Evolutionary conservation across 2,797 vertebrate genomes (phyloP), one percentile per base, ranked within the genome.

Genomic region (Manis pentadactyla): DNA sequence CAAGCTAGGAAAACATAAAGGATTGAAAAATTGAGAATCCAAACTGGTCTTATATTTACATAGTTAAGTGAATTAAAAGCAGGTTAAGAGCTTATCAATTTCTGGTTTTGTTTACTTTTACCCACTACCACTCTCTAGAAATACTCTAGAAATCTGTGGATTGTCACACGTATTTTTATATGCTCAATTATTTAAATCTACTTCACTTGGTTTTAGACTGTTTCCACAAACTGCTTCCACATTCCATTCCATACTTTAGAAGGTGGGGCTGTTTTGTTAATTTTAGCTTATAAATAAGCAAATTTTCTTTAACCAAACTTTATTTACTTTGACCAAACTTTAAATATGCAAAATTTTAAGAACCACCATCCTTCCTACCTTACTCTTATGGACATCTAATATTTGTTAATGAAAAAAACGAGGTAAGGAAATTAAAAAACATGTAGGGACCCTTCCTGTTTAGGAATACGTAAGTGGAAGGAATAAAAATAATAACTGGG

Each of bases 241-340:
- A n/a, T 95, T 59, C 31, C 90, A 85, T 88, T 94, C 82, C 93
- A 79, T 13, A 23, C 53, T 25, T 11, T 23, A 42, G 61, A 93
- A 93, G 88, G 88, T 63, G 69, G 64, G 64, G 81, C 73, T 51
- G 4, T 91, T 34, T 46, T 84, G 57, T 86, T 88, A 57, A 73
- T 90, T 95, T 92, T 92, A 59, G 63, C 37, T 74, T 83, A 84
- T 3, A 84, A 86, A 93, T 71, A 88, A 88, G 94, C 46, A 78
- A 79, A 87, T 42, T 49, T 90, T 46, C 75, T 46, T 81, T 82
- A 55, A 90, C n/a, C 57, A n/a, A n/a, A 59, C 11, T 17, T 59
- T 21, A 68, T 61, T 68, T 61, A 46, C 57, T 82, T 23, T 82
- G 25, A 93, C 55, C 37, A 84, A 75, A 89, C 37, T 77, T 64